Conservation (phyloP, 2,113 vertebrate species). For the Sphyrna mokarran region DNA sequence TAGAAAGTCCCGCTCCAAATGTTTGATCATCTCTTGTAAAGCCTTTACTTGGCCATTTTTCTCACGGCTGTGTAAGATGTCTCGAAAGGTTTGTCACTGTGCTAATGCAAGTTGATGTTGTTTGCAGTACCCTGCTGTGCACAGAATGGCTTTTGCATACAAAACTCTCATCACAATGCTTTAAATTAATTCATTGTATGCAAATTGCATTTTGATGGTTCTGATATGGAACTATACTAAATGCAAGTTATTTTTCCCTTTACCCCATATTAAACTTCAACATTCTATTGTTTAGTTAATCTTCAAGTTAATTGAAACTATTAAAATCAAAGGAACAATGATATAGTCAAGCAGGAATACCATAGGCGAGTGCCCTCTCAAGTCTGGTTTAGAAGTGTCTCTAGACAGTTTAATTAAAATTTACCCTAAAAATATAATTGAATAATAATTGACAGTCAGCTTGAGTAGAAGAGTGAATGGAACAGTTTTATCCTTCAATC, state of each 20-base stretch:
- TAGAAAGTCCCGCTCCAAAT: neutral
- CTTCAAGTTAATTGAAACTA: neutral
- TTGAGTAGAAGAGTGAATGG: neutral
- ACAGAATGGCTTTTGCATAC: neutral
- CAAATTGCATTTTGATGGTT: neutral
- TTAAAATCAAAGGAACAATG: neutral
- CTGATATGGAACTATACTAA: neutral
- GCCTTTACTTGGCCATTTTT: neutral
- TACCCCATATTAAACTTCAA: neutral
- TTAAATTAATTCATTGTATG: neutral
- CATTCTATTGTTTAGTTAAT: neutral
- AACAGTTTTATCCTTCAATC: conserved; percentile 18
- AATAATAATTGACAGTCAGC: neutral
- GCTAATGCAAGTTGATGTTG: neutral
- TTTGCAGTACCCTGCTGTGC: neutral
- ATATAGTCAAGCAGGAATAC: neutral
- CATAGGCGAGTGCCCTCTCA: neutral
- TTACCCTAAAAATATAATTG: neutral
- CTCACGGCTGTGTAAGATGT: neutral
- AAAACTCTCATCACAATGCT: neutral
- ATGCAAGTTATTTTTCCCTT: neutral
- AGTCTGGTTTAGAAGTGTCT: neutral
- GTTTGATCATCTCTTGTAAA: neutral
- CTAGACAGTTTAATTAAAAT: neutral
- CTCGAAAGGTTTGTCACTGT: neutral